Conservation (phyloP, 2,797 vertebrate species). For the Melanotaenia nigrans region DNA sequence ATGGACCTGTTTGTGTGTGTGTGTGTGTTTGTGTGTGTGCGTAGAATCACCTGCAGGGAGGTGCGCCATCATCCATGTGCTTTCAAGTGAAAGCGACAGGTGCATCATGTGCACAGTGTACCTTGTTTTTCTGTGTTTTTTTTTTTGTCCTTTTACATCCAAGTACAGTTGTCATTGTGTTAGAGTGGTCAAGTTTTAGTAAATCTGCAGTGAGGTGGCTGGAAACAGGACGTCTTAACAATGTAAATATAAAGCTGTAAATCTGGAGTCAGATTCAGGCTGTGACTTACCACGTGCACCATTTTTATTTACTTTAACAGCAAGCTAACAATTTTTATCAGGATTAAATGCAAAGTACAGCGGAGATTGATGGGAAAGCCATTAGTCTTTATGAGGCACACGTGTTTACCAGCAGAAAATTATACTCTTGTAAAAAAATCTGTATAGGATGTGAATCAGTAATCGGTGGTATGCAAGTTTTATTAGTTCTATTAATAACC, state of each 20-base stretch:
- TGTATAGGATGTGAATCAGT: background rate
- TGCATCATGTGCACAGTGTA: slow-evolving; percentile 24
- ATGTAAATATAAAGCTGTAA: background rate
- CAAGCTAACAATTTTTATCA: background rate
- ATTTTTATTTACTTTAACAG: background rate
- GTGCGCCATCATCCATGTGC: slow-evolving; percentile 21
- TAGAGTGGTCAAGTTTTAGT: slow-evolving; percentile 20
- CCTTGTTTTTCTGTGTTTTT: background rate
- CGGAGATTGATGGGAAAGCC: background rate
- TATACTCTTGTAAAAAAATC: too few species aligned
- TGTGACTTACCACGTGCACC: background rate
- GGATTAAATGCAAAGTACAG: background rate
- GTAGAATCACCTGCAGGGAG: slow-evolving; percentile 40
- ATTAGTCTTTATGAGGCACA: too few species aligned
- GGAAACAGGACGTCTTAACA: background rate
- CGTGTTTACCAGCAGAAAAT: background rate
- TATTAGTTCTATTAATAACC: background rate
- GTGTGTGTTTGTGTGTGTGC: slow-evolving; percentile 28
- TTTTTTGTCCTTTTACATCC: slow-evolving; percentile 22
- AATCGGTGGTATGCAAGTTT: background rate
- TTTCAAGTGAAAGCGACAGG: slow-evolving; percentile 49
- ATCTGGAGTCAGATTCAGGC: background rate
- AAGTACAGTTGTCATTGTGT: slow-evolving; percentile 11
- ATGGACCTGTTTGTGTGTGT: slow-evolving; percentile 13
- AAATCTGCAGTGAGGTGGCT: background rate